Base-by-base conservation (phyloP, 2,113 vertebrate species). In the Genyomyrus donnyi region DNA sequence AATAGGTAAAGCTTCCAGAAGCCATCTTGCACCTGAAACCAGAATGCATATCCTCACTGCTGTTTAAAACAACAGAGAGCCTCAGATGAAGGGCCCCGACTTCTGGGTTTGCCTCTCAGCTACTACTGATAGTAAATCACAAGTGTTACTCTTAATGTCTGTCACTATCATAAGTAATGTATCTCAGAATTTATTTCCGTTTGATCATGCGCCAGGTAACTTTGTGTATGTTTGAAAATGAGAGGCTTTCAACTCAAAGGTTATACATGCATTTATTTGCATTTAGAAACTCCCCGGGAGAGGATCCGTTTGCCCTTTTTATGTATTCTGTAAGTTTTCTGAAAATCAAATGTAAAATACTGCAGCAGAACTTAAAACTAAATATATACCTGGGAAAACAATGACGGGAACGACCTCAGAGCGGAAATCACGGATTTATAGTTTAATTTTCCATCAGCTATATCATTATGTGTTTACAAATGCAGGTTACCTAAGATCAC, bases 211-310 rank as follows among this genome's bases (percentile, higher is more conserved):
- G 93, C 93, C 94, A 89, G 92, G 85, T 94, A 93, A 93, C 95
- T 95, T 95, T 91, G 92, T 94, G 94, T 96, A 96, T 95, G 95
- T 96, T 96, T 96, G 89, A 93, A 95, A 95, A 95, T 95, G 95
- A 96, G 95, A 94, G 92, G 92, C 92, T 94, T 93, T 94, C 94
- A 93, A 92, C 94, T 93, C 93, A 96, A 96, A 96, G 95, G 96
- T 96, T 95, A 96, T 91, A 92, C 94, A 92, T 93, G 95, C 94
- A 96, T 96, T 92, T 93, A 96, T 96, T 96, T 96, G 94, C 95
- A 96, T 96, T 94, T 91, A 92, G 90, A 91, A 94, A 92, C 91
- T 91, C 90, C 19, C 77, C 70, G 74, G 70, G 89, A 90, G 93
- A 92, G 91, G 90, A 87, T 90, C 90, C 93, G 56, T 89, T 66